Conservation (phyloP, 2,113 vertebrate genomes). For the Neodontobutis hainanensis region DNA sequence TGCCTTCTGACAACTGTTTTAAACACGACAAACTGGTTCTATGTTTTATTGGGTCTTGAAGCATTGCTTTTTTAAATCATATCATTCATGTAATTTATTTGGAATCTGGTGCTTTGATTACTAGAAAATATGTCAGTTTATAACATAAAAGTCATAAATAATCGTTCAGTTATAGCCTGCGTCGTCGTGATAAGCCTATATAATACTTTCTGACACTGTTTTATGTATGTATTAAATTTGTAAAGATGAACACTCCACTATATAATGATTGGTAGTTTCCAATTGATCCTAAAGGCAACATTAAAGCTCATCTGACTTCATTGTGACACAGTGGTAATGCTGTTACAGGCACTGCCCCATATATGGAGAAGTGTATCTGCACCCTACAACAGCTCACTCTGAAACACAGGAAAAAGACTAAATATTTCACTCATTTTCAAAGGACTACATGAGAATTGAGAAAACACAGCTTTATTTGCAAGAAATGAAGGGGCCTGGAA, state of each 20-base stretch:
- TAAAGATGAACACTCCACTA: not conserved
- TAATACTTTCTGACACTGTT: not conserved
- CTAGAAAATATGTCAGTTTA: no score
- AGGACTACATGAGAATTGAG: not conserved
- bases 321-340: conserved; percentile 41
- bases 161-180: no score
- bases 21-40: not conserved
- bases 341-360: conserved; percentile 28
- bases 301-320: conserved; percentile 49
- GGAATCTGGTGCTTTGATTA: no score
- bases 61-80: no score
- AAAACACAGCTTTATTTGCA: no score
- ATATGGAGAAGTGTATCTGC: conserved; percentile 29
- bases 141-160: no score
- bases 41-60: no score
- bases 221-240: not conserved
- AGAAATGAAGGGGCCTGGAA: no score
- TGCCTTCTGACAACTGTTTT: not conserved
- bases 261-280: conserved; percentile 1
- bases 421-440: not conserved
- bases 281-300: conserved; percentile 11
- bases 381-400: not conserved
- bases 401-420: not conserved
- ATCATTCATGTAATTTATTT: no score
- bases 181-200: no score